phyloP scores from a whole-genome alignment of 2,797 vertebrate genomes.

The Cyclura pinguis region DNA sequence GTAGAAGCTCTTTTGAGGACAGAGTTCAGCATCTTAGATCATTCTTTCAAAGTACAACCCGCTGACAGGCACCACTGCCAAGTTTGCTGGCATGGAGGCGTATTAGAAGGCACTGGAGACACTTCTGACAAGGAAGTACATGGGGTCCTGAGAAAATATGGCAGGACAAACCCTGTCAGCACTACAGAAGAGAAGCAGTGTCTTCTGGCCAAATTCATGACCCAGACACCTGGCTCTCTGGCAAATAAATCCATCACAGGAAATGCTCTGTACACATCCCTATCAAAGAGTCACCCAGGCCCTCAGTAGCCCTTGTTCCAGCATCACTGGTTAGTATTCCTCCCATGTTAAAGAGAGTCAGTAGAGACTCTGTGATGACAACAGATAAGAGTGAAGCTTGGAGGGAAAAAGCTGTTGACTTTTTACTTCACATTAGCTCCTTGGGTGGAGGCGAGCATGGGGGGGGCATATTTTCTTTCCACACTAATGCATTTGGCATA shows the following conservation, averaged over 20 bases:
- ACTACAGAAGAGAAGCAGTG: conserved; percentile 26
- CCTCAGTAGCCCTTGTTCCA: not conserved
- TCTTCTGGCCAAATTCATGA: not conserved
- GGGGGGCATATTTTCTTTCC: not conserved
- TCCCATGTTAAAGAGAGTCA: not conserved
- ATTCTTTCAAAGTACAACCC: too few species aligned
- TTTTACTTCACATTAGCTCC: not conserved
- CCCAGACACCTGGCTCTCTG: not conserved
- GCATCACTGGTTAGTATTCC: not conserved
- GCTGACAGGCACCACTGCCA: not conserved
- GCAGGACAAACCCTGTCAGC: not conserved
- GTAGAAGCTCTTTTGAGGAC: too few species aligned
- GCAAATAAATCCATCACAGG: not conserved
- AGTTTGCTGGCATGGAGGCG: not conserved
- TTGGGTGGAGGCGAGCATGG: not conserved
- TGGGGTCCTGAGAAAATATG: conserved; percentile 25
- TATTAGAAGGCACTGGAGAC: conserved; percentile 35
- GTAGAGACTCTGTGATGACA: not conserved
- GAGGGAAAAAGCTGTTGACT: not conserved
- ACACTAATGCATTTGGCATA: fast-evolving
- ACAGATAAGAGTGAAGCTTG: not conserved
- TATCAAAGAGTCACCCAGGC: not conserved
- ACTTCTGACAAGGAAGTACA: conserved; percentile 56
- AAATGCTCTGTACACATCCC: fast-evolving
- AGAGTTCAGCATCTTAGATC: too few species aligned